Evolutionary conservation across 2,113 vertebrate genomes (phyloP).

Genomic region (Ammodytes dubius): DNA sequence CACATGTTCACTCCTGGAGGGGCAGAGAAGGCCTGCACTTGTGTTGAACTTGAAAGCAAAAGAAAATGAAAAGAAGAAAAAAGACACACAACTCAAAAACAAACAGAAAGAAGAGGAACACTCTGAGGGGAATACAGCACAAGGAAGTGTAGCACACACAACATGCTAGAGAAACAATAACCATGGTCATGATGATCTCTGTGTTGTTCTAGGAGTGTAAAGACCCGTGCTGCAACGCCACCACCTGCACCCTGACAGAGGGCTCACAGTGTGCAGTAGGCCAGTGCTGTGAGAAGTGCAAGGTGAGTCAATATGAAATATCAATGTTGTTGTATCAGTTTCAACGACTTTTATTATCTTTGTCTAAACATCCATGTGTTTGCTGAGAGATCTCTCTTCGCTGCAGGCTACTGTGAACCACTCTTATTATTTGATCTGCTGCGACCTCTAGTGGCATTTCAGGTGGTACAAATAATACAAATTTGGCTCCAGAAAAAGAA

Average conservation of each 20-base stretch:
- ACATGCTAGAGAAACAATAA: neutral
- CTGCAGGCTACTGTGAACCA: no score
- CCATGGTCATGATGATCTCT: neutral
- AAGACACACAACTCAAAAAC: neutral
- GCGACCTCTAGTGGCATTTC: constrained; percentile 37
- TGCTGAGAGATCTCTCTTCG: neutral
- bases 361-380: neutral
- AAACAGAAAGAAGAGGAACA: neutral
- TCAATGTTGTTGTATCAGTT: neutral
- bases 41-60: neutral
- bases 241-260: constrained; percentile 71
- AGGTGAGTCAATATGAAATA: constrained; percentile 68
- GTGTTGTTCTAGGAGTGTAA: constrained; percentile 78
- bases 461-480: neutral
- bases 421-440: neutral
- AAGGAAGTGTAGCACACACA: neutral
- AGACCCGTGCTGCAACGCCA: constrained; percentile 86
- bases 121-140: neutral
- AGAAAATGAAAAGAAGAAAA: neutral
- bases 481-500: no score
- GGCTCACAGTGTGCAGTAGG: constrained; percentile 77
- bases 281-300: constrained; percentile 82
- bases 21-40: neutral
- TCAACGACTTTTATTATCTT: neutral
- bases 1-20: neutral